Base-by-base conservation (phyloP, 2,797 vertebrate species). In the Eulemur rubriventer region DNA sequence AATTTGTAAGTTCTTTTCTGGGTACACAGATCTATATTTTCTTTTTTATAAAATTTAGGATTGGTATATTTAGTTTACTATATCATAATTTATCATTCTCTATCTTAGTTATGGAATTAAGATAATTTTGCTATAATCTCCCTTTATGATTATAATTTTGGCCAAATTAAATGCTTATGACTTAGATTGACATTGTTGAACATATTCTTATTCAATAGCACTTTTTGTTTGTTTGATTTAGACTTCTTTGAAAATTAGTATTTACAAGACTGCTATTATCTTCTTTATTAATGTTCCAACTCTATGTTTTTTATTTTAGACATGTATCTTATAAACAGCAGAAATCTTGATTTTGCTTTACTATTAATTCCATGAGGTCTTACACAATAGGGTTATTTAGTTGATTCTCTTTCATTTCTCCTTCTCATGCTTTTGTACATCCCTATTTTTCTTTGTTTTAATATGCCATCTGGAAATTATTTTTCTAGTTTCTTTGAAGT, bases 401-500 rank as follows among this genome's bases (percentile, higher is more conserved):
- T 33, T 72, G 35, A 57, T 72, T 69, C 48, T 75, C 38, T 88
- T 63, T 82, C 17, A 41, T 67, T 76, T 84, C 17, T 93, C 41
- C 46, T 88, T 69, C 57, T 50, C 82, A 93, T 52, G 52, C 46
- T 79, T 96, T 83, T 50, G 26, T 59, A 50, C 67, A 59, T 63
- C 28, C 33, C 61, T 95, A 48, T 61, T 80, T 94, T 97, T 59
- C 84, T 83, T 85, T 48, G 28, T 95, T 81, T 72, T 78, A 63
- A 46, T 81, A 95, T 95, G 35, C 38, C 59, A 81, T 84, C 87
- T 97, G 96, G 80, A 95, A 96, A 93, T 90, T 70, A 90, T 67
- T 93, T 95, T 84, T 91, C 63, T 86, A 73, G 10, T 94, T 92
- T 57, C 76, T 96, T 87, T 48, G 67, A 92, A 95, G 26, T 86